phyloP scores from a whole-genome alignment of 2,797 vertebrate genomes.

The Buphagus erythrorhynchus region DNA sequence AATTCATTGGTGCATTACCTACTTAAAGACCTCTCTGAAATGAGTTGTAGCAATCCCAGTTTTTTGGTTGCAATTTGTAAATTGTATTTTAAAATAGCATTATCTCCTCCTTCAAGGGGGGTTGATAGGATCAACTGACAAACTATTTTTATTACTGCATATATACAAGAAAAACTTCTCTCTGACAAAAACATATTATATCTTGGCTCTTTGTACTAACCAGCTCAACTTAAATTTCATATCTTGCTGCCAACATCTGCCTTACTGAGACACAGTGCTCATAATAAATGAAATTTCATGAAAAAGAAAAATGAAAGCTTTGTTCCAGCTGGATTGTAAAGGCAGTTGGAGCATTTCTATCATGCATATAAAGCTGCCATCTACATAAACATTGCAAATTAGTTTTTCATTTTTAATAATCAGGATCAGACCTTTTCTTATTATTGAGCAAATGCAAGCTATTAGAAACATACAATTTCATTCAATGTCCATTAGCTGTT shows the following conservation, averaged over 20 bases:
- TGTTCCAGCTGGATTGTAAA: slow-evolving; percentile 63
- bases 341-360: slow-evolving; percentile 49
- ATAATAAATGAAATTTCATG: slow-evolving; percentile 62
- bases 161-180: slow-evolving; percentile 1
- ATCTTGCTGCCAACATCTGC: slow-evolving; percentile 74
- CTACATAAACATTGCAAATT: slow-evolving; percentile 59
- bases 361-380: slow-evolving; percentile 43
- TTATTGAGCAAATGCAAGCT: neutral
- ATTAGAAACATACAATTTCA: neutral
- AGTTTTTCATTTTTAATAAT: slow-evolving; percentile 62
- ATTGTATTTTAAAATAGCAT: neutral
- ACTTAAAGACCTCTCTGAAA: neutral
- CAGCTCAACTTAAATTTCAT: slow-evolving; percentile 71
- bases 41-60: neutral
- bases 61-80: neutral
- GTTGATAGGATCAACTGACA: neutral
- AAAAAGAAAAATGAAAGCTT: slow-evolving; percentile 69
- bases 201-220: slow-evolving; percentile 51
- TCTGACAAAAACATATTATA: slow-evolving; percentile 70
- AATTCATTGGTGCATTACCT: neutral
- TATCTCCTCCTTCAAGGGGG: neutral
- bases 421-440: slow-evolving; percentile 34
- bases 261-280: slow-evolving; percentile 56
- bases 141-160: slow-evolving; percentile 34
- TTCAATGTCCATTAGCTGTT: slow-evolving; percentile 29